Base-by-base conservation (phyloP, 2,797 vertebrate species). In the Mormyrus proboscirostris region DNA sequence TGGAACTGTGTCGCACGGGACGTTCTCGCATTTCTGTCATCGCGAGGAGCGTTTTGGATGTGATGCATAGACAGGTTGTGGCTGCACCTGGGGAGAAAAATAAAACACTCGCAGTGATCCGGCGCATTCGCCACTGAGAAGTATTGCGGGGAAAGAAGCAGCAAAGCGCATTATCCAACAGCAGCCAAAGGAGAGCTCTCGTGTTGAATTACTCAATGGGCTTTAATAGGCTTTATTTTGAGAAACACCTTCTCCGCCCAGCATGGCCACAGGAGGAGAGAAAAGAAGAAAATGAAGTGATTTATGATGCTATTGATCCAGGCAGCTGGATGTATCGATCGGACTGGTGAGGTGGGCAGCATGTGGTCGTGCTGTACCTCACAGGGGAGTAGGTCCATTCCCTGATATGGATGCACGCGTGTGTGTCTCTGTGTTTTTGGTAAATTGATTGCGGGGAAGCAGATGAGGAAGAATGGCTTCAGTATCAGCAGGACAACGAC, bases 281-380 rank as follows among this genome's bases (percentile, higher is more conserved):
- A 90, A 87, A 62, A 89, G 91, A 92, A 92, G 92, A 93, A 95
- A 96, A 95, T 94, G 91, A 95, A 95, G 95, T 95, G 94, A 95
- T 96, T 95, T 95, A 94, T 92, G 94, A 92, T 92, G 62, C 4
- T 91, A 96, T 96, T 84, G 95, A 96, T 95, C 87, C 69, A 9
- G 51, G 55, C 83, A 2, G 6, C 38, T 88, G 90, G 50, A 88
- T 86, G 91, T 95, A 96, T 96, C 94, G 95, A 96, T 95, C 93
- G 94, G 91, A 89, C 89, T 47, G 87, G 89, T 90, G 91, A 89
- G 91, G 89, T 89, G 91, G 90, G 4, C 25, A 76, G 91, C 92
- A 90, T 87, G 47, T 38, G 82, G 7, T 47, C 51, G 88, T 90
- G 90, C 89, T 90, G 90, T 92, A 90, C 93, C 90, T 93, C 89